Conservation (phyloP, 1,140 invertebrate genomes). For the Leptestheria dahalacensis region DNA sequence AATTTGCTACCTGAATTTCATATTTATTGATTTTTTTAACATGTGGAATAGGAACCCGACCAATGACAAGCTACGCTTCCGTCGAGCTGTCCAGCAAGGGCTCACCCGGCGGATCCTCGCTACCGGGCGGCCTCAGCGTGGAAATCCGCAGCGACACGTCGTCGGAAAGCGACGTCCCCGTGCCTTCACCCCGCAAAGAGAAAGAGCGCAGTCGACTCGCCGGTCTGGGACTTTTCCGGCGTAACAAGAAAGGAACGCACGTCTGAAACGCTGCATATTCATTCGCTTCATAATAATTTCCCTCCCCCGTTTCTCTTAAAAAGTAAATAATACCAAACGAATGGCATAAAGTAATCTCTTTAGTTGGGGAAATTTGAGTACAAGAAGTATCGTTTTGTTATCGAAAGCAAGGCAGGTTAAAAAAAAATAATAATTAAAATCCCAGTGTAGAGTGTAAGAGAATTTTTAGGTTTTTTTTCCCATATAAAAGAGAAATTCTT, state of each 20-base stretch:
- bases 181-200: slow-evolving; percentile 18
- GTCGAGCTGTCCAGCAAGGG: slow-evolving; percentile 4
- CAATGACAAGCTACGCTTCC: slow-evolving; percentile 12
- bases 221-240: slow-evolving; percentile 21
- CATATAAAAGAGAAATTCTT: no score
- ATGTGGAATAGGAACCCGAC: slow-evolving; percentile 12
- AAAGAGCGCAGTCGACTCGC: slow-evolving; percentile 18
- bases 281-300: no score
- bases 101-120: not conserved
- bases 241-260: slow-evolving; percentile 22
- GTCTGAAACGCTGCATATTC: slow-evolving; percentile 19
- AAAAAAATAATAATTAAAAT: no score
- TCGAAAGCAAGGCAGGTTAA: no score
- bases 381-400: no score
- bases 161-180: slow-evolving; percentile 23
- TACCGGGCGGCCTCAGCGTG: slow-evolving; percentile 10
- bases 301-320: no score
- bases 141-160: slow-evolving; percentile 23
- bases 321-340: no score
- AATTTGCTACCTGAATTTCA: not conserved
- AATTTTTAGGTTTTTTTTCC: no score
- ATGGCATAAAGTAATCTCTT: no score
- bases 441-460: no score
- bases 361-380: no score
- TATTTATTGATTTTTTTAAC: not conserved